Conservation (phyloP, 2,797 vertebrate species). For the Girardinus metallicus region DNA sequence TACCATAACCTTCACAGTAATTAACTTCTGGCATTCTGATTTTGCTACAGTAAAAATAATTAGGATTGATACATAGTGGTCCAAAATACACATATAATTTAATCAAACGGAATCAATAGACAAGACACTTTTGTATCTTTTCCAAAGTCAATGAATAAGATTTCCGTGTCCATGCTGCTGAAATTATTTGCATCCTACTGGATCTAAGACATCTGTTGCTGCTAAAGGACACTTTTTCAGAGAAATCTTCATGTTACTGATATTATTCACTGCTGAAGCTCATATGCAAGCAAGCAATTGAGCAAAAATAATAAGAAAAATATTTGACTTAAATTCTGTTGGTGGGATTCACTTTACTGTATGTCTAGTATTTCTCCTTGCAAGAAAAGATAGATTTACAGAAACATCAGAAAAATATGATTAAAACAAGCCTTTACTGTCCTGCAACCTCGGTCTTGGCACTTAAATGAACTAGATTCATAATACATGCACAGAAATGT, state of each 20-base stretch:
- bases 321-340: background rate
- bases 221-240: background rate
- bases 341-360: background rate
- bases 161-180: background rate
- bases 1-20: conserved; percentile 13
- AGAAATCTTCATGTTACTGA: background rate
- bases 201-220: background rate
- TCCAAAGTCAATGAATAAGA: background rate
- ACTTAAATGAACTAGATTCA: background rate
- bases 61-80: conserved; percentile 11
- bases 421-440: background rate
- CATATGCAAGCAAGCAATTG: background rate
- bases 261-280: background rate
- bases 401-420: background rate
- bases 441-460: background rate
- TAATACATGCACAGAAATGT: background rate
- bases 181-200: background rate
- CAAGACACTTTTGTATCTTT: background rate
- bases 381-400: background rate
- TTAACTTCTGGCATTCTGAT: background rate
- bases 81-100: conserved; percentile 1
- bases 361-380: background rate
- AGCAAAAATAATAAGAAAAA: background rate
- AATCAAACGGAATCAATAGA: conserved; percentile 10
- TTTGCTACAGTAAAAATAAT: background rate